Evolutionary conservation across 2,888 invertebrate genomes (phyloP).

Genomic region (Emmelina monodactyla): DNA sequence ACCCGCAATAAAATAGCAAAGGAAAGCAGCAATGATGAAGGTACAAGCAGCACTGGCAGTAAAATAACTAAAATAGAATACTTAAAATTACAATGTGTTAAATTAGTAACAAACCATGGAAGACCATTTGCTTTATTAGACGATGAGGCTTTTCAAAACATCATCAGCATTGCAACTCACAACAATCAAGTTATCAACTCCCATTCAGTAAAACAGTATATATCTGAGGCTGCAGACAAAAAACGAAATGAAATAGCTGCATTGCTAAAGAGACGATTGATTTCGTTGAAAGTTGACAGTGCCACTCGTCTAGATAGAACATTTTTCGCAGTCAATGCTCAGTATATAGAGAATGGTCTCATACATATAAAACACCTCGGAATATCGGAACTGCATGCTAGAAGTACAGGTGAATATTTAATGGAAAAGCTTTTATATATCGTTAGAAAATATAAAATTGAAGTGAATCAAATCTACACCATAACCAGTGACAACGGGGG

Average conservation of each 20-base stretch:
- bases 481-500: not conserved
- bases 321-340: slow-evolving; percentile 4
- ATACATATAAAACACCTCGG: no score
- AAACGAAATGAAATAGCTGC: not conserved
- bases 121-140: slow-evolving; percentile 3
- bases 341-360: no score
- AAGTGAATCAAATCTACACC: not conserved
- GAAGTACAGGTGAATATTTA: slow-evolving; percentile 2
- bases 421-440: slow-evolving; percentile 3
- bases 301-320: slow-evolving; percentile 3
- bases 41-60: no score
- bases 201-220: no score
- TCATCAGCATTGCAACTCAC: no score
- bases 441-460: slow-evolving; percentile 1
- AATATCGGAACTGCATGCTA: not conserved
- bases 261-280: not conserved
- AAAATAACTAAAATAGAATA: not conserved
- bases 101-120: slow-evolving; percentile 4
- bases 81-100: not conserved
- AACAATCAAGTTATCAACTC: no score
- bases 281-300: slow-evolving; percentile 5
- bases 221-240: not conserved
- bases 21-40: no score
- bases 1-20: no score
- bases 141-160: not conserved